Evolutionary conservation across 2,888 invertebrate genomes (phyloP), one percentile per base, ranked within the genome.

Genomic region (Cryptophagus acutangulus): DNA sequence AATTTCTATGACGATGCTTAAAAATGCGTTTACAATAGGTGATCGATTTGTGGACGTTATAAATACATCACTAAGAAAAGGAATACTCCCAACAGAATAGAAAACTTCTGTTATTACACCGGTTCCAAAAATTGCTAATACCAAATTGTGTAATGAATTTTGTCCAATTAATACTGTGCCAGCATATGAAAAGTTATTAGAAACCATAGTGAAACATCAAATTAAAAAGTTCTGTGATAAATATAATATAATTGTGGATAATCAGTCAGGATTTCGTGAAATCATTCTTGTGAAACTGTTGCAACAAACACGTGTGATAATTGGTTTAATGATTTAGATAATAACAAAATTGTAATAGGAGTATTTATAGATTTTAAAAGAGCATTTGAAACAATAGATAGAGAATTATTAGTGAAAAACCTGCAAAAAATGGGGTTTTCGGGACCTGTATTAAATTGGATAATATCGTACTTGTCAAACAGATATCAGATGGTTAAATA

Each of bases 31-130:
- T 17, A 33, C 17, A 2, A 25, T 33, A 14, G 31, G 31, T 3
- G 33, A 33, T 18, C n/a, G 31, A 18, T 38, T 38, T 31, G 9
- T 38, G 15, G 38, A 38, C 10, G 20, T 38, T 8, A 33, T 33
- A 9, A 38, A 38, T 38, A 17, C 9, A 9, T 38, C 38, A 13
- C 20, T 33, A 9, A 10, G 24, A 8, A 26, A 2, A 9, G 33
- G 33, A 6, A 5, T 14, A 16, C 35, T 40, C 13, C 26, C 33
- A 25, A n/a, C 26, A 1, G 15, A 12, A 10, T 37, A 17, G 29
- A 37, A 37, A 10, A 10, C 17, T 9, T 29, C 29, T 4, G 25
- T 17, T 14, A 14, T 29, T 15, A 16, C 14, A 28, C 37, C 37
- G n/a, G 25, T 10, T 5, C 29, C 26, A 36, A 36, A 36, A 17